phyloP scores from a whole-genome alignment of 2,888 invertebrate species.

The Standfussiana lucernea region DNA sequence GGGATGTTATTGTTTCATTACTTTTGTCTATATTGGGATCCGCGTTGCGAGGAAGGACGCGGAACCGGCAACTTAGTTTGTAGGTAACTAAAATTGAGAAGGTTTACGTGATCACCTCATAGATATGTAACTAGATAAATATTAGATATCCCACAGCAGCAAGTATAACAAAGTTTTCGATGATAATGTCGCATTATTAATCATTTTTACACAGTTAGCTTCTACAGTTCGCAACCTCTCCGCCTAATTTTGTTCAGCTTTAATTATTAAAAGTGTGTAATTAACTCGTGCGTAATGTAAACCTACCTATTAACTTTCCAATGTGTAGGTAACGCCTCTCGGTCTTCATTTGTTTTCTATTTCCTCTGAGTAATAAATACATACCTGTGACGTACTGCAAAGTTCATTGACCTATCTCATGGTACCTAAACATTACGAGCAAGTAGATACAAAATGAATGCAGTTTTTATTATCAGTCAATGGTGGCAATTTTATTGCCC shows the following conservation, averaged over 20 bases:
- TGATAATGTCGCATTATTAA: no score
- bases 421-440: background rate
- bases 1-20: constrained; percentile 49
- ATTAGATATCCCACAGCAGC: background rate
- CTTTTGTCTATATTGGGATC: constrained; percentile 24
- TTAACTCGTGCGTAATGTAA: background rate
- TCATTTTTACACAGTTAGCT: background rate
- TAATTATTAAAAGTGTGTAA: constrained; percentile 13
- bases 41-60: constrained; percentile 6
- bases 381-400: constrained; percentile 9
- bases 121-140: background rate
- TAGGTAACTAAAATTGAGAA: background rate
- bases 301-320: constrained; percentile 31
- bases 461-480: constrained; percentile 13
- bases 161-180: background rate
- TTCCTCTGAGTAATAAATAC: constrained; percentile 18
- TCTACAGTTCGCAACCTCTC: background rate
- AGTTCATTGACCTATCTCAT: constrained; percentile 37
- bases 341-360: constrained; percentile 25
- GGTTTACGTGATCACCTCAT: background rate
- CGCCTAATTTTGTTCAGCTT: constrained; percentile 15
- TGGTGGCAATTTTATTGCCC: constrained; percentile 32
- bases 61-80: background rate
- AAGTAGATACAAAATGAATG: constrained; percentile 4
- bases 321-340: constrained; percentile 3